Evolutionary conservation across 2,113 vertebrate species (phyloP).

Genomic region (Grammomys dolichurus): DNA sequence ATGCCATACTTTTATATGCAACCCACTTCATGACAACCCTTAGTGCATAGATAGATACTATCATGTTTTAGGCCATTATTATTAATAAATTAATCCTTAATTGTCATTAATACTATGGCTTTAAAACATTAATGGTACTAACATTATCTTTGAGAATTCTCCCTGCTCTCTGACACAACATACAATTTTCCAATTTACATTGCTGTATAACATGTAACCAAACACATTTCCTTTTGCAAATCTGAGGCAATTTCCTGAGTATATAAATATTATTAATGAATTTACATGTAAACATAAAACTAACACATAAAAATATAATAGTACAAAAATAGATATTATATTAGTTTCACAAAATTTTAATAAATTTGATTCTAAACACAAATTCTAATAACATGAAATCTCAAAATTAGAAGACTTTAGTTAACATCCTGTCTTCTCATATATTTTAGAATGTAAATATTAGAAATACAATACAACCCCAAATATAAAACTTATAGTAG

Average conservation of each 20-base stretch:
- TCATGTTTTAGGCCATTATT: not conserved
- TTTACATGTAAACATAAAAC: not conserved
- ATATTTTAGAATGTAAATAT: not conserved
- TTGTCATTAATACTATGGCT: too few relatives aligned
- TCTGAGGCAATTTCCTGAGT: not conserved
- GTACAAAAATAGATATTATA: not conserved
- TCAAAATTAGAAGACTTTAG: not conserved
- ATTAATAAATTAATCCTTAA: not conserved
- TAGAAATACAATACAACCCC: not conserved
- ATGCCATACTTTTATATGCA: not conserved
- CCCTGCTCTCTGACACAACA: not conserved
- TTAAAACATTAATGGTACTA: not conserved
- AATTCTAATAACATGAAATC: not conserved
- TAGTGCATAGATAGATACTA: not conserved
- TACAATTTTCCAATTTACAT: not conserved
- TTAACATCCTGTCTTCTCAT: not conserved
- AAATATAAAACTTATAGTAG: not conserved
- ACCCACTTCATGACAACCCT: not conserved
- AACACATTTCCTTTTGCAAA: constrained; percentile 16
- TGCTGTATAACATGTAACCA: not conserved
- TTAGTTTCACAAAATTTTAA: not conserved
- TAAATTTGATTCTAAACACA: not conserved
- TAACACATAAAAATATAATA: not conserved
- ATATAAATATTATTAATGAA: not conserved
- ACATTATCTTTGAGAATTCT: not conserved